These are phyloP conservation scores for Atherinomorus stipes DNA, from an alignment of 2,113 vertebrate genomes.

Conservation along the genomic window DNA sequence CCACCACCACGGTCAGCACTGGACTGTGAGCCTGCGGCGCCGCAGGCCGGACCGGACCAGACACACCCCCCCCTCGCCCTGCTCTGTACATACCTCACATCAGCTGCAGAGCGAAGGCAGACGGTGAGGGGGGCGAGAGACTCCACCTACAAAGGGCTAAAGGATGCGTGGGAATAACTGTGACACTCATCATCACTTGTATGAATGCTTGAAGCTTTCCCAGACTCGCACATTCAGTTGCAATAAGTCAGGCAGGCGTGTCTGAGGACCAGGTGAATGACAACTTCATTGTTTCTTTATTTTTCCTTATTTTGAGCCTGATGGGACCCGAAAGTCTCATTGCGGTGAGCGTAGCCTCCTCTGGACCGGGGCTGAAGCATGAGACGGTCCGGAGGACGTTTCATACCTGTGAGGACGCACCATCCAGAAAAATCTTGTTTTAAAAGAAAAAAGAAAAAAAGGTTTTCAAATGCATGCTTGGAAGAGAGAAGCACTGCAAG, in stretches of 20 bases:
- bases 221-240: conserved; percentile 77
- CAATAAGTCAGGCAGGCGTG: conserved; percentile 76
- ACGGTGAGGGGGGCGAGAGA: conserved; percentile 56
- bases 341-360: not conserved
- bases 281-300: conserved; percentile 50
- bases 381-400: conserved; percentile 45
- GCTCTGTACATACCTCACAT: conserved; percentile 46
- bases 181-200: conserved; percentile 68
- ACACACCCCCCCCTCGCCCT: conserved; percentile 1
- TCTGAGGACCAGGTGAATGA: conserved; percentile 73
- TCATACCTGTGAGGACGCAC: conserved; percentile 31
- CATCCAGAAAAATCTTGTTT: conserved; percentile 47
- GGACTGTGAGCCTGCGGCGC: conserved; percentile 86
- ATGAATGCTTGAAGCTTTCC: conserved; percentile 76
- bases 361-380: conserved; percentile 13
- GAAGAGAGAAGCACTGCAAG: conserved; percentile 92
- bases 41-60: conserved; percentile 49
- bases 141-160: conserved; percentile 84
- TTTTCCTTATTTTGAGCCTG: conserved; percentile 27
- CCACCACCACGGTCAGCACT: conserved; percentile 83
- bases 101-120: conserved; percentile 42
- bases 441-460: conserved; percentile 12
- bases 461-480: conserved; percentile 90
- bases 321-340: conserved; percentile 43
- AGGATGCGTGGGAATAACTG: conserved; percentile 80